Evolutionary conservation across 2,888 invertebrate species (phyloP), one percentile per base, ranked within the genome.

Genomic region (Drosophila longiperda): DNA sequence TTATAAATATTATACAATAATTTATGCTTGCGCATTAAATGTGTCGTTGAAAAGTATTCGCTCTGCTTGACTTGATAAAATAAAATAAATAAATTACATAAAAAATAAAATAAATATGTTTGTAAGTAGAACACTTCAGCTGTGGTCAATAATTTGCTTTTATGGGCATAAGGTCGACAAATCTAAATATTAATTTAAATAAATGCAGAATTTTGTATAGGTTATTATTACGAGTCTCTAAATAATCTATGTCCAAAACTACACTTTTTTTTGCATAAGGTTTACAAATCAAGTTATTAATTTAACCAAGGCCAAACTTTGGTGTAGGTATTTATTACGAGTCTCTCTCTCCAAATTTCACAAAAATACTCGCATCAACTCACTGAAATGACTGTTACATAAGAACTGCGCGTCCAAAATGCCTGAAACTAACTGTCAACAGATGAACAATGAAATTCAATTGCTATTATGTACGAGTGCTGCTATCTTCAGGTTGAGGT

Each of bases 131-230:
- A 3, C 9, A 17, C 3, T 17, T 8, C 38, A 3, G 17, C 3
- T 38, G 5, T 29, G 29, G 0, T 29, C 12, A 36, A 36, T 15
- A 15, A 0, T n/a, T 1, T 1, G 4, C 17, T n/a, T 40, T 40
- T n/a, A 40, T 17, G 17, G 17, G 2, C 3, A 17, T 17, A 8
- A 2, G 4, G 2, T 17, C 42, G 3, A 0, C 20, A 6, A 45
- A 20, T 45, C 7, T 3, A 45, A 7, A 12, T 20, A 1, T 45
- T 42, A 7, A 20, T 42, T 20, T 20, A 1, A 45, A 12, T 7
- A 20, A 6, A 45, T 7, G 12, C 0, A 1, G 12, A 7, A 6
- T 12, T 20, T 20, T 11, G 12, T 3, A 0, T 6, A 0, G 1
- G 2, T 11, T 3, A 20, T 11, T 6, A 12, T 6, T 42, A 20